Evolutionary conservation across 2,113 vertebrate genomes (phyloP), one percentile per base, ranked within the genome.

Genomic region (Gymnorhina tibicen): DNA sequence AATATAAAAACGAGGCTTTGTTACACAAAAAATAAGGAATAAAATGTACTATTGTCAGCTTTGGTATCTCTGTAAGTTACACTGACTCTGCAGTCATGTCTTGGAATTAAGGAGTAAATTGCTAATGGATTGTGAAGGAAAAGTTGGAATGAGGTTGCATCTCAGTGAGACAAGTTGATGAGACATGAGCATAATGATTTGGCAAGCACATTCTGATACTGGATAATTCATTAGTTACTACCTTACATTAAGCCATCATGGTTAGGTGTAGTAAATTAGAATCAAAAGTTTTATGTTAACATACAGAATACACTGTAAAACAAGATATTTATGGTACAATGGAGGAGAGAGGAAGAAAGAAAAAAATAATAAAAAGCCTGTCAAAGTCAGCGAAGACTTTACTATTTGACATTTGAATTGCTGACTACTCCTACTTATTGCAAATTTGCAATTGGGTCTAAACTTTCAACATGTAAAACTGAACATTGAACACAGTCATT

Each of bases 331-430:
- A 66, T 19, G 8, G 37, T 73, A 63, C 55, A 75, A 62, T 0
- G 2, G 13, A 4, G 6, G 5, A 50, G 8, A 7, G 5, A 69
- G 16, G 6, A 30, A 11, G 3, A 49, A 59, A 11, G 1, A 8
- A n/a, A n/a, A 74, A 52, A 30, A 26, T 5, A 52, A 39, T 4
- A 22, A 28, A 73, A 67, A 19, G 2, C 4, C 19, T 76, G 15
- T 35, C 30, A 86, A 64, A 76, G 6, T 33, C 16, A 76, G n/a
- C 13, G 37, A 76, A 66, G 16, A 32, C 22, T 85, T 86, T 68
- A 30, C 8, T 44, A 35, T 56, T 41, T 73, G 28, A 26, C 3
- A 2, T 69, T 76, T 53, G n/a, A 88, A 33, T 30, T 66, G 11
- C 3, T 87, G 41, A 14, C 26, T 58, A 14, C 58, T 92, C 30